Evolutionary conservation across 2,797 vertebrate genomes (phyloP), one percentile per base, ranked within the genome.

Genomic region (Mionectes olivaceus): DNA sequence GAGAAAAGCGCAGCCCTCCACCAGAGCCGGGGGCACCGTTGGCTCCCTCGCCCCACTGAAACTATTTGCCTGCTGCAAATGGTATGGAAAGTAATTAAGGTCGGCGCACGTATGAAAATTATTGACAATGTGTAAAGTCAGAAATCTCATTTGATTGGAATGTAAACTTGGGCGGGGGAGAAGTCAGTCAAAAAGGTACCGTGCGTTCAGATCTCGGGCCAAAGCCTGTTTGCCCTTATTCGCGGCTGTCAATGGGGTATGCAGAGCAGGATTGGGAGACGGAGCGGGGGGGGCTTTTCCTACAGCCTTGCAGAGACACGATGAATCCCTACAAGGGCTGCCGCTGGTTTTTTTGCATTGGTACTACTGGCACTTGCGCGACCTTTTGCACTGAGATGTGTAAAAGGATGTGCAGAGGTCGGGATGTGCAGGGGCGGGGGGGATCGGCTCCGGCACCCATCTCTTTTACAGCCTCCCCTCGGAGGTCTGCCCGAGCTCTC

Each of bases 81-180:
- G 86, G 77, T 56, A 79, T 75, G 95, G 87, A 93, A 94, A 94
- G 81, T 82, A 67, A 92, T 92, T 79, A 91, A 90, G 74, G 87
- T 32, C 37, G 70, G 60, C 41, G 56, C 91, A 61, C 2, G 87
- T 53, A 89, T 79, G 91, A 89, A 87, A 96, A 95, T 89, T 93
- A 94, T 93, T 94, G 95, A 94, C 95, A 90, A 93, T 7, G 90
- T 94, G 81, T 87, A 92, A 95, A 94, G 86, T 83, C 53, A 82
- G 89, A 93, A 96, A 94, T 87, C 90, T 94, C 94, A 94, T 94
- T 95, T 94, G 94, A 84, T 94, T 59, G 94, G 92, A 95, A 96
- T 94, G 94, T 87, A 92, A 96, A 96, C 94, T 75, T 57, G 96
- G 83, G 89, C 65, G 74, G 55, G 76, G 75, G 87, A 90, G 78